Percentiles rank a stretch among this genome's conserved stretches.
phyloP scores from a whole-genome alignment of 2,888 invertebrate species.

The Trachelus tabidus region DNA sequence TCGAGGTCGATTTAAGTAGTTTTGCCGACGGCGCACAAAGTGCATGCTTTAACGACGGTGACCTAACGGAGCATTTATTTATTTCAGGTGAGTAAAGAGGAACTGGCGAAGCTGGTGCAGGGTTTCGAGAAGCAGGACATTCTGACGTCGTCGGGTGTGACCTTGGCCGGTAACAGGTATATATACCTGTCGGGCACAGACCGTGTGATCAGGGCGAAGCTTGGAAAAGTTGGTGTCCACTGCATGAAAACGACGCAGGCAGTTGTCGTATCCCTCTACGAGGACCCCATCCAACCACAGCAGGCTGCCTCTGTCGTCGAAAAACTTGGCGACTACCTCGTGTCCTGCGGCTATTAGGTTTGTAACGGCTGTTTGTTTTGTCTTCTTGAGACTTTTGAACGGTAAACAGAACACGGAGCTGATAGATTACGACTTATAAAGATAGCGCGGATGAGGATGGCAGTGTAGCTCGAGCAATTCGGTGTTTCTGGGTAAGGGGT shows the following conservation, averaged over 20 bases:
- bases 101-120: conserved; percentile 88
- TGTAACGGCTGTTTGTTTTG: conserved; percentile 29
- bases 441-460: background rate
- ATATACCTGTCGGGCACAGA: conserved; percentile 96
- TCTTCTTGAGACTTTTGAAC: background rate
- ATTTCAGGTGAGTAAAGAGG: conserved; percentile 88
- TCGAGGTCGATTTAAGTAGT: background rate
- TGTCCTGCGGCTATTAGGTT: conserved; percentile 94
- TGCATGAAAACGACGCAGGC: conserved; percentile 97
- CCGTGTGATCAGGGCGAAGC: conserved; percentile 92
- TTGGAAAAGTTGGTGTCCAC: conserved; percentile 93
- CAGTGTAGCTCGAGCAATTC: no score
- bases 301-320: conserved; percentile 96
- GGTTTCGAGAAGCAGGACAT: conserved; percentile 92
- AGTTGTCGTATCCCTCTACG: conserved; percentile 93
- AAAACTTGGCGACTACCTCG: conserved; percentile 97
- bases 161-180: conserved; percentile 92
- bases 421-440: background rate
- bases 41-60: background rate
- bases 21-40: background rate
- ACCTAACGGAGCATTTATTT: background rate
- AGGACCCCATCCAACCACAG: conserved; percentile 96
- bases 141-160: conserved; percentile 90
- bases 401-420: background rate
- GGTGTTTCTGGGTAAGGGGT: no score